phyloP scores from a whole-genome alignment of 2,888 invertebrate genomes.

The Cantharis rustica region DNA sequence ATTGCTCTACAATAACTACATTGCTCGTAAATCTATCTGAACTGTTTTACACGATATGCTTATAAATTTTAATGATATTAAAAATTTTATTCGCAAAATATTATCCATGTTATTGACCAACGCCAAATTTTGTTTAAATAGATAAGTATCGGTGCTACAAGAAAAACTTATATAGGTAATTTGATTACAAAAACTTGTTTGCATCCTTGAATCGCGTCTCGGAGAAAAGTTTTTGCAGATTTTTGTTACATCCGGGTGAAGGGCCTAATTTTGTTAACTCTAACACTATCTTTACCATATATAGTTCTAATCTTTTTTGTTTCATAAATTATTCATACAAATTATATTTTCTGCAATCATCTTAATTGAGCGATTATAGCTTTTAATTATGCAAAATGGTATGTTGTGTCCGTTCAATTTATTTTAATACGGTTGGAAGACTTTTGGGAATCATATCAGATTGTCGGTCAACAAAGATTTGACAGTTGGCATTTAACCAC shows the following conservation, averaged over 20 bases:
- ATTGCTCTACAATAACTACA: slow-evolving; percentile 45
- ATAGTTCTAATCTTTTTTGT: too few relatives aligned
- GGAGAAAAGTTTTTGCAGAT: background rate
- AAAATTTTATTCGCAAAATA: background rate
- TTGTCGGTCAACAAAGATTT: too few relatives aligned
- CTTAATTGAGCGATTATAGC: background rate
- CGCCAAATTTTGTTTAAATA: background rate
- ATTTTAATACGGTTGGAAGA: too few relatives aligned
- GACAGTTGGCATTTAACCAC: too few relatives aligned
- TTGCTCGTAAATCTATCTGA: slow-evolving; percentile 23
- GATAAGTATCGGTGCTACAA: background rate
- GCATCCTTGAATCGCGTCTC: background rate
- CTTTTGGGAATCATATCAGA: too few relatives aligned
- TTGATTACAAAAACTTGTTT: background rate
- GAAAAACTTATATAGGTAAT: background rate
- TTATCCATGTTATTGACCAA: background rate
- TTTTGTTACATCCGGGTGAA: background rate
- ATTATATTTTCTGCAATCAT: background rate
- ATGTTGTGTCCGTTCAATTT: too few relatives aligned
- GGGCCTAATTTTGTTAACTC: background rate
- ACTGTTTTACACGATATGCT: slow-evolving; percentile 28
- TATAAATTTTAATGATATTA: background rate
- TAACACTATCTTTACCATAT: too few relatives aligned
- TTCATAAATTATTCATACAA: background rate
- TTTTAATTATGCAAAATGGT: too few relatives aligned